Conservation (phyloP, 2,888 invertebrate species). For the Ectobius pallidus region DNA sequence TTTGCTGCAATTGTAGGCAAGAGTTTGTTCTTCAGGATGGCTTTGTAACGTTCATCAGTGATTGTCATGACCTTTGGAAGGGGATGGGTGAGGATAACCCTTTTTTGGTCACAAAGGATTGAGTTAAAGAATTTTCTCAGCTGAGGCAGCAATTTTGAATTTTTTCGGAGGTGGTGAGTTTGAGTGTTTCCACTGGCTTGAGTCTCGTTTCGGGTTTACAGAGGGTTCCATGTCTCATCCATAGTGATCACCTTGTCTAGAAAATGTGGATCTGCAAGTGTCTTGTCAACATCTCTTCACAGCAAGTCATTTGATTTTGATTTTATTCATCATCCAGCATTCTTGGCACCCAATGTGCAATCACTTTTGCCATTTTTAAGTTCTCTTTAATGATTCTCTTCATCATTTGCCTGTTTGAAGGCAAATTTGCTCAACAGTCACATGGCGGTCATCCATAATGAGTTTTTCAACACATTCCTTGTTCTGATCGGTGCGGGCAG, state of each 20-base stretch:
- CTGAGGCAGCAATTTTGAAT: neutral
- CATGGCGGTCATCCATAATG: conserved; percentile 5
- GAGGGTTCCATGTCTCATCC: neutral
- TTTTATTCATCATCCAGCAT: neutral
- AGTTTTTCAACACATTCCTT: neutral
- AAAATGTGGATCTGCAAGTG: neutral
- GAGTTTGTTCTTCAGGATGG: neutral
- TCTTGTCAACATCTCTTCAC: conserved; percentile 10
- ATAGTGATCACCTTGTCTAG: neutral
- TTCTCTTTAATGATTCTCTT: conserved; percentile 8
- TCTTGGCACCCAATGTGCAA: neutral
- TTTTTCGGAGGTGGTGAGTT: conserved; percentile 3
- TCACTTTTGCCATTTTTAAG: no score
- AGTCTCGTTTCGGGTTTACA: neutral
- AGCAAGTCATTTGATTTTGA: no score
- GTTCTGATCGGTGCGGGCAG: neutral
- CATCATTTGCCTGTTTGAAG: no score
- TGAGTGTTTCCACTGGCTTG: no score
- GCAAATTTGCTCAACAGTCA: neutral
- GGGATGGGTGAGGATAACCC: neutral
- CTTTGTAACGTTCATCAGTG: neutral
- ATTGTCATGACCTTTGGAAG: neutral
- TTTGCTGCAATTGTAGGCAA: neutral
- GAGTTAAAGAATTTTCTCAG: conserved; percentile 7
- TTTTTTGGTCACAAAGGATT: neutral